Evolutionary conservation across 2,888 invertebrate species (phyloP), one percentile per base, ranked within the genome.

Genomic region (Dione juno): DNA sequence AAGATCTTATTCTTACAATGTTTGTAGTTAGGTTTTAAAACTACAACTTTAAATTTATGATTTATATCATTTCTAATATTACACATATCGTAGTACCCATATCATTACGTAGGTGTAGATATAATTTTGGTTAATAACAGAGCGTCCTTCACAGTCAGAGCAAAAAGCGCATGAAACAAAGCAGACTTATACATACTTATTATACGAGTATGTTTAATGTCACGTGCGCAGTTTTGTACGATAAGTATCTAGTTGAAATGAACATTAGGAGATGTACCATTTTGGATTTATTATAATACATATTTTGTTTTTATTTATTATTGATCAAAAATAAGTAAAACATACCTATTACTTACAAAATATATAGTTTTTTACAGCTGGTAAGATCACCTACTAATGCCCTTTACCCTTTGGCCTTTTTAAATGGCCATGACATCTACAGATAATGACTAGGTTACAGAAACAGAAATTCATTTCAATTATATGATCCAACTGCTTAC

Each of bases 201-300:
- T 58, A 59, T 66, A 48, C 16, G n/a, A n/a, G 71, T 63, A 65
- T 72, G 65, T 69, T 63, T 72, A 65, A 67, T 63, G 68, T 74
- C 72, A 72, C 71, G 74, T 74, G 69, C 69, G 65, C 67, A 52
- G 3, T 11, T 50, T 50, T 50, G 19, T 16, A 16, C n/a, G 50
- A 50, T 50, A 50, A 50, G 16, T 16, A 50, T 50, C 50, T 50
- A 50, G 16, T 16, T 16, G 16, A 50, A 50, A 10, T 11, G 16
- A 50, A 16, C 16, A 50, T 50, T 50, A 50, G 50, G 50, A 19
- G 16, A 50, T 50, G 5, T 19, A 50, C 1, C 0, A 48, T 16
- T 48, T 16, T 50, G 0, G 10, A 11, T 19, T 50, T 28, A 28
- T 48, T 45, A 45, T n/a, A 45, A 16, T 16, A 48, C 9, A 16